Percentiles rank a stretch among this genome's conserved stretches.
phyloP scores from a whole-genome alignment of 2,888 invertebrate genomes.

The Zootermopsis nevadensis region DNA sequence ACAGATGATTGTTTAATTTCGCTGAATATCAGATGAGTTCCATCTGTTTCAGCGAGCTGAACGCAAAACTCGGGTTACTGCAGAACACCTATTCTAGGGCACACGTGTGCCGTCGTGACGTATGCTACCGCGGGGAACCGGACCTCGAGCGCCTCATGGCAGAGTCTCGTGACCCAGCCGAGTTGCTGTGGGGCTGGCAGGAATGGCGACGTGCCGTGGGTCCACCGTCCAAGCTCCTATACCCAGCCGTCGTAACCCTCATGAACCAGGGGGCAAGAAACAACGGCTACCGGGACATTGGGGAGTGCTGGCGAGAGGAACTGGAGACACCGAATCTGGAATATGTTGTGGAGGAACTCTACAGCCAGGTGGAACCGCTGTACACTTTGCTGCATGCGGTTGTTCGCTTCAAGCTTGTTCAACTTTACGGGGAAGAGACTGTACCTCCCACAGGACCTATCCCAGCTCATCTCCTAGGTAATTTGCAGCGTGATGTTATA shows the following conservation, averaged over 20 bases:
- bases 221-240: constrained; percentile 68
- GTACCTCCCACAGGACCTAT: constrained; percentile 77
- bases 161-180: constrained; percentile 58
- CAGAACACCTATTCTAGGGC: constrained; percentile 70
- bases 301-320: constrained; percentile 77
- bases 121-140: constrained; percentile 72
- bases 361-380: constrained; percentile 80
- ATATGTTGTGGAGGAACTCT: constrained; percentile 74
- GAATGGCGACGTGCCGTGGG: constrained; percentile 75
- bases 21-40: neutral
- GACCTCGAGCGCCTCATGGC: constrained; percentile 72
- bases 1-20: no score
- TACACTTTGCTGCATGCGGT: constrained; percentile 88
- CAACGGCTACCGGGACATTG: constrained; percentile 76
- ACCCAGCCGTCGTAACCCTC: constrained; percentile 66
- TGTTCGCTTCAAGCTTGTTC: constrained; percentile 75
- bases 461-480: constrained; percentile 81
- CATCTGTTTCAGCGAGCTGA: constrained; percentile 63
- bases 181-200: constrained; percentile 73
- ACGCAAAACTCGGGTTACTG: constrained; percentile 66
- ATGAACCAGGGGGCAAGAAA: constrained; percentile 73
- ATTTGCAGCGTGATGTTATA: constrained; percentile 44
- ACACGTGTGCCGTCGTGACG: constrained; percentile 67
- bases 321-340: constrained; percentile 80
- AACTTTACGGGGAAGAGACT: constrained; percentile 76